These are phyloP conservation scores for Hymenopus coronatus DNA, from an alignment of 2,888 invertebrate species.

Conservation along the genomic window DNA sequence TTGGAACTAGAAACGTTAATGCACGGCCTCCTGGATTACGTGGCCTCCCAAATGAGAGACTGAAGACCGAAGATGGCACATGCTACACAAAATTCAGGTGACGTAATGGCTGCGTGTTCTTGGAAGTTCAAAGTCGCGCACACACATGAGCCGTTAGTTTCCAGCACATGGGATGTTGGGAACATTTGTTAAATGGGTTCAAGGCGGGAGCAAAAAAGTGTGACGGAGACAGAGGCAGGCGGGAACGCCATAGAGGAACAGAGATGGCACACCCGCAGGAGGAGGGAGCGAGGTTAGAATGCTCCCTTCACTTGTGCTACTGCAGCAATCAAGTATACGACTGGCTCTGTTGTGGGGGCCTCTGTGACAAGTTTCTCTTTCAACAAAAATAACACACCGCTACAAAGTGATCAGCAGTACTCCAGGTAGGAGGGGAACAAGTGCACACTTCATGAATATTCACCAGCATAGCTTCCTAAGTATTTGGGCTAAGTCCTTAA, in stretches of 20 bases:
- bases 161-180: constrained; percentile 8
- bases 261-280: background rate
- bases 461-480: background rate
- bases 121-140: constrained; percentile 13
- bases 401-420: background rate
- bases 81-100: background rate
- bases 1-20: background rate
- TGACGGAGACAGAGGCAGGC: background rate
- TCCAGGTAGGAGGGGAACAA: background rate
- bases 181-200: constrained; percentile 13
- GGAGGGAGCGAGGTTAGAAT: background rate
- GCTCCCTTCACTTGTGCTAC: background rate
- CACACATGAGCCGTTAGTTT: background rate
- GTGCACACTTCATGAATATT: background rate
- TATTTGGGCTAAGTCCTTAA: too few relatives aligned
- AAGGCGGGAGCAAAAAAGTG: constrained; percentile 2
- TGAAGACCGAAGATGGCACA: background rate
- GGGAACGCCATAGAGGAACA: background rate
- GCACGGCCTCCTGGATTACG: too few relatives aligned
- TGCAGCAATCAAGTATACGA: background rate
- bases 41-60: background rate
- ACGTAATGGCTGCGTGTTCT: background rate
- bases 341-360: background rate
- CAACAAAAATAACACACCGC: background rate
- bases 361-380: background rate